Evolutionary conservation across 2,888 invertebrate species (phyloP).

Genomic region (Lapara coniferarum): DNA sequence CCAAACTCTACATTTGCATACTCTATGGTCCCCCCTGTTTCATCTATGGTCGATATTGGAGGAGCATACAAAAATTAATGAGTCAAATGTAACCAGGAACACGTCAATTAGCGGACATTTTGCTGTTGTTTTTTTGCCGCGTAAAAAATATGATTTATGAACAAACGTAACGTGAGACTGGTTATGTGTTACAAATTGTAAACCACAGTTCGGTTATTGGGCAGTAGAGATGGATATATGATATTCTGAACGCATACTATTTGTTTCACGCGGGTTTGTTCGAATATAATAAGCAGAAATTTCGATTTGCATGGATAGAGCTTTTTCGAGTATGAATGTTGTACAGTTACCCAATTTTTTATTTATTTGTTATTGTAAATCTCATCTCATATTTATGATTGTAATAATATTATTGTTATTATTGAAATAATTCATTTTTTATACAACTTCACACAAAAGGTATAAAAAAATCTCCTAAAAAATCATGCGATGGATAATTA

Average conservation of each 20-base stretch:
- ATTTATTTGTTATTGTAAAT: too few relatives aligned
- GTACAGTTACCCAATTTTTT: too few relatives aligned
- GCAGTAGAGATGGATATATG: constrained; percentile 39
- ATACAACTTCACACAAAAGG: too few relatives aligned
- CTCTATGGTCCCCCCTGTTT: constrained; percentile 24
- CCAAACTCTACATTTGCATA: not conserved
- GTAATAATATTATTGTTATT: too few relatives aligned
- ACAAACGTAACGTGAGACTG: constrained; percentile 70
- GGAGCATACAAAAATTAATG: constrained; percentile 45
- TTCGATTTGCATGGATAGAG: too few relatives aligned
- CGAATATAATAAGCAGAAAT: too few relatives aligned
- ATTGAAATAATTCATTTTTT: too few relatives aligned
- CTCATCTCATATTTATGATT: too few relatives aligned
- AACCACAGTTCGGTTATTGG: constrained; percentile 49
- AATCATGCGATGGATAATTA: too few relatives aligned
- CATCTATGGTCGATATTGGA: constrained; percentile 43
- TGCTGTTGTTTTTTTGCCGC: constrained; percentile 65
- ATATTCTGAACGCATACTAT: not conserved
- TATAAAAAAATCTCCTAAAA: too few relatives aligned
- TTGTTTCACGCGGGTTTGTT: not conserved
- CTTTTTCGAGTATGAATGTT: too few relatives aligned
- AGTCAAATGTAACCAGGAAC: constrained; percentile 67
- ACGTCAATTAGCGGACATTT: constrained; percentile 81
- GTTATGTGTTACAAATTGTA: constrained; percentile 78
- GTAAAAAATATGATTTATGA: constrained; percentile 79